A percentile compares a stretch with the other conserved stretches of the same genome.
Evolutionary conservation across 2,113 vertebrate genomes (phyloP).

Genomic region (Sceloporus undulatus): DNA sequence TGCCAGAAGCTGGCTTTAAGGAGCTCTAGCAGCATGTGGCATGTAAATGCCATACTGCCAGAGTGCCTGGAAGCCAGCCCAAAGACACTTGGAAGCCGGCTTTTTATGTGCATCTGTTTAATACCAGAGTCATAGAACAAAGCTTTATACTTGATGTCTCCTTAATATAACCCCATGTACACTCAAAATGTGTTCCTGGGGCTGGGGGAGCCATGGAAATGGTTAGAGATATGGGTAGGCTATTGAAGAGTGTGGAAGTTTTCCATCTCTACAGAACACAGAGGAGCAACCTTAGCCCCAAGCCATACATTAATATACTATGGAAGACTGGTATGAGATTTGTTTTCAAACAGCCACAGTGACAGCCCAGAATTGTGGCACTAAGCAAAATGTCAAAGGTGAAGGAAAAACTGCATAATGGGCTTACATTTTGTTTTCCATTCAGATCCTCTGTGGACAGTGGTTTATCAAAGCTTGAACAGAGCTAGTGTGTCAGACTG

Average conservation of each 20-base stretch:
- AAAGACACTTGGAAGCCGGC: too few relatives aligned
- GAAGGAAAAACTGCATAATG: neutral
- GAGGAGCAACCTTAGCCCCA: neutral
- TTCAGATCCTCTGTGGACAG: constrained; percentile 12
- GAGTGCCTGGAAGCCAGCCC: too few relatives aligned
- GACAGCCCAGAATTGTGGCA: constrained; percentile 24
- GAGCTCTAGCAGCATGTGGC: too few relatives aligned
- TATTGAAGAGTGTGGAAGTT: neutral
- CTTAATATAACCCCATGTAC: too few relatives aligned
- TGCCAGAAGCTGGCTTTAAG: too few relatives aligned
- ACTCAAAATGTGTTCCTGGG: neutral
- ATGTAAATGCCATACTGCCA: too few relatives aligned
- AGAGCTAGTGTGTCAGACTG: neutral
- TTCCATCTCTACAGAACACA: neutral
- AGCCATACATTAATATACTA: neutral
- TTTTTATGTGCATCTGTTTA: too few relatives aligned
- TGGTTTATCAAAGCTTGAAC: constrained; percentile 28
- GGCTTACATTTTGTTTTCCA: constrained; percentile 35
- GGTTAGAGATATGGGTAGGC: neutral
- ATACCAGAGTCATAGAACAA: neutral
- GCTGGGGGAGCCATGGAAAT: neutral
- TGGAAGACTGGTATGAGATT: neutral
- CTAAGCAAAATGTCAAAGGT: constrained; percentile 41
- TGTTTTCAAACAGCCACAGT: constrained; percentile 2
- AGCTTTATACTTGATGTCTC: neutral